Conservation (phyloP, 2,888 invertebrate genomes). For the Acleris cristana region DNA sequence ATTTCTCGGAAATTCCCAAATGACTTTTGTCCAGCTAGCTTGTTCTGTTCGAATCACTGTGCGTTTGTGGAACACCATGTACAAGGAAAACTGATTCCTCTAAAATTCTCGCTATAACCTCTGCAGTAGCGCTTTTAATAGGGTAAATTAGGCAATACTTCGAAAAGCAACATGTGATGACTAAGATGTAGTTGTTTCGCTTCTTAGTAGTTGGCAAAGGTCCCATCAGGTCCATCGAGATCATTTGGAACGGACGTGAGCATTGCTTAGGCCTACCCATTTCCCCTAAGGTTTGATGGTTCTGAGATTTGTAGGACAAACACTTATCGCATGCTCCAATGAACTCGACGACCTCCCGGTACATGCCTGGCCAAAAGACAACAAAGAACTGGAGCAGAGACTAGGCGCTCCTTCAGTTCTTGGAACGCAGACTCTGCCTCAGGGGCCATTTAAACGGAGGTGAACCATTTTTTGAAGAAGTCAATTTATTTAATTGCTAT, state of each 20-base stretch:
- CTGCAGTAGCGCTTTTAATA: constrained; percentile 38
- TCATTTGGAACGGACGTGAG: constrained; percentile 25
- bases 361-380: too few relatives aligned
- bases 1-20: too few relatives aligned
- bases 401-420: too few relatives aligned
- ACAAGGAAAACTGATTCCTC: constrained; percentile 46
- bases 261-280: constrained; percentile 2
- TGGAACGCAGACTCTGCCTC: too few relatives aligned
- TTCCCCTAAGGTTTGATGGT: constrained; percentile 37
- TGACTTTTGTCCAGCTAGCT: too few relatives aligned
- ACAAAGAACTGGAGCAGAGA: too few relatives aligned
- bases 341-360: not conserved
- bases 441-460: too few relatives aligned
- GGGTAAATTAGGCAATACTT: constrained; percentile 43
- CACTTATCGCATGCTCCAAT: not conserved
- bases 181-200: constrained; percentile 39
- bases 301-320: not conserved
- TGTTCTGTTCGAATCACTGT: too few relatives aligned
- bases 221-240: constrained; percentile 38
- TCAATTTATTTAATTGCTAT: too few relatives aligned
- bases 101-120: constrained; percentile 27
- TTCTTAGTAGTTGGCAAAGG: constrained; percentile 24
- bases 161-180: constrained; percentile 42
- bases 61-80: constrained; percentile 47
- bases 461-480: too few relatives aligned